Conservation (phyloP, 2,797 vertebrate genomes). For the Pampus argenteus region DNA sequence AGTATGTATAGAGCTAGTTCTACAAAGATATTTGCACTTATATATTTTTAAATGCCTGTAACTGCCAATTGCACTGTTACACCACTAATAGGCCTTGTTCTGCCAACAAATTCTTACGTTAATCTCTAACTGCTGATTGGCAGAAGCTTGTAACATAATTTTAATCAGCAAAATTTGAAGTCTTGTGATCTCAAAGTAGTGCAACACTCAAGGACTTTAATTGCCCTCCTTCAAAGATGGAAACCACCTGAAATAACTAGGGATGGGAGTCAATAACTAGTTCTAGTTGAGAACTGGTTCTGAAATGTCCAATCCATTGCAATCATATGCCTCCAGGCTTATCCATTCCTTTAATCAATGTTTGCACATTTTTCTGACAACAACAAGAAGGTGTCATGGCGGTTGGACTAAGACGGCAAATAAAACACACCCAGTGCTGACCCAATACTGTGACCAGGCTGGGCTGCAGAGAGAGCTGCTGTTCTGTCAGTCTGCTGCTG, state of each 20-base stretch:
- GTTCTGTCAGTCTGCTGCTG: too few species aligned
- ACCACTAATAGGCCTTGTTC: conserved; percentile 22
- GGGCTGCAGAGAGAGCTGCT: too few species aligned
- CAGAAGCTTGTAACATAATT: conserved; percentile 46
- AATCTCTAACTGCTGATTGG: conserved; percentile 63
- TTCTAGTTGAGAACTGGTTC: too few species aligned
- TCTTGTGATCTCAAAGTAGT: conserved; percentile 61
- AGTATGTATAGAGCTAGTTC: neutral
- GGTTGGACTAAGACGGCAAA: too few species aligned
- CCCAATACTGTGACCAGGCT: too few species aligned
- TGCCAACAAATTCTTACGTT: conserved; percentile 60
- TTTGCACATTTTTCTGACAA: too few species aligned
- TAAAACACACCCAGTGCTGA: too few species aligned
- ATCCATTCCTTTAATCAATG: too few species aligned
- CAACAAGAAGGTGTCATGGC: too few species aligned
- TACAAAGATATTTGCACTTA: neutral
- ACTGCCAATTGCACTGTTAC: conserved; percentile 20
- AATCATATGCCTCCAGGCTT: too few species aligned
- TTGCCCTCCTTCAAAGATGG: neutral
- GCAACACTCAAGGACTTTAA: conserved; percentile 11
- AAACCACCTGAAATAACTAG: neutral
- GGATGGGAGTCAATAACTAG: too few species aligned
- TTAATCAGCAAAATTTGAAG: conserved; percentile 33
- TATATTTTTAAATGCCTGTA: neutral
- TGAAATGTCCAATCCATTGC: too few species aligned